phyloP scores from a whole-genome alignment of 2,888 invertebrate species.

The Periphyllus acericola region DNA sequence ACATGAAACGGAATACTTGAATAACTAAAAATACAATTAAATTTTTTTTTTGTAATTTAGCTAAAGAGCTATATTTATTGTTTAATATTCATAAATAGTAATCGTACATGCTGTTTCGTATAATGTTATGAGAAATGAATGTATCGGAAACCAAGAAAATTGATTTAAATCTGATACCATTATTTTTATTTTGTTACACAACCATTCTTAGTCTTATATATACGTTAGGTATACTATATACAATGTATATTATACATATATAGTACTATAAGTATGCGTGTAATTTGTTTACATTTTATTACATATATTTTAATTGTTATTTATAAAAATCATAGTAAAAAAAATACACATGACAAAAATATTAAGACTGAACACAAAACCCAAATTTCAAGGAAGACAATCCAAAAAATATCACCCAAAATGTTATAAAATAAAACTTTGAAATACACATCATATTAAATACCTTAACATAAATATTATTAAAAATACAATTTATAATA shows the following conservation, averaged over 20 bases:
- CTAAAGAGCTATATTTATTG: slow-evolving; percentile 27
- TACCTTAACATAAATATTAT: not conserved
- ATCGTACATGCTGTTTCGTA: not conserved
- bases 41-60: slow-evolving; percentile 1
- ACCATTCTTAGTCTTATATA: not conserved
- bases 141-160: not conserved
- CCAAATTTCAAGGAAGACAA: slow-evolving; percentile 39
- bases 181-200: not conserved
- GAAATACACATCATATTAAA: slow-evolving; percentile 14
- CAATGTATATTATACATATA: too few relatives aligned
- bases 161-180: not conserved
- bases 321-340: slow-evolving; percentile 31
- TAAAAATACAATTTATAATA: slow-evolving; percentile 31
- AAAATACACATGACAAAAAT: slow-evolving; percentile 29
- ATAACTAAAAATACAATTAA: too few relatives aligned
- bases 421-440: slow-evolving; percentile 22
- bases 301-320: slow-evolving; percentile 8
- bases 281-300: not conserved
- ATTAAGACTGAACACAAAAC: slow-evolving; percentile 32
- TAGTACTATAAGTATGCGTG: not conserved
- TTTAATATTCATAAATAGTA: not conserved
- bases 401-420: slow-evolving; percentile 53
- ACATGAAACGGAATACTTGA: too few relatives aligned
- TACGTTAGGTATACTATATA: not conserved
- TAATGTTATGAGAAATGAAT: not conserved